Conservation (phyloP, 2,113 vertebrate genomes). For the Macaca nemestrina region DNA sequence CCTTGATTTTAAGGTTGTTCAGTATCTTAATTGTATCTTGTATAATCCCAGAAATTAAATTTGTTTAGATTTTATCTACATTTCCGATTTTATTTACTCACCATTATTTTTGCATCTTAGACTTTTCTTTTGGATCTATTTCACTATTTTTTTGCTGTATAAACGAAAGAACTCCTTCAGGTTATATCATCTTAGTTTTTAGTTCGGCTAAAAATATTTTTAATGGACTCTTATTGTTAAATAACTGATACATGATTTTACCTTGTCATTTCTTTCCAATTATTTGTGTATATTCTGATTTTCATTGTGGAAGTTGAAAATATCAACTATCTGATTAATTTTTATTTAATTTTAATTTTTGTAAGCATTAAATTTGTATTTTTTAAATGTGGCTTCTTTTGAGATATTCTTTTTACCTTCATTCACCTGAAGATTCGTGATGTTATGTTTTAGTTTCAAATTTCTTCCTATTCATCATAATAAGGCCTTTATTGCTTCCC, state of each 20-base stretch:
- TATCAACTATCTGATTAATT: not conserved
- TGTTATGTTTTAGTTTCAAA: not conserved
- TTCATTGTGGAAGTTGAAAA: not conserved
- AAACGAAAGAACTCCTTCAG: not conserved
- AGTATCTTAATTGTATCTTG: not conserved
- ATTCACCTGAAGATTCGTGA: not conserved
- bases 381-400: not conserved
- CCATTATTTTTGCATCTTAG: not conserved
- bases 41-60: not conserved
- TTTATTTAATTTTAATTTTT: not conserved
- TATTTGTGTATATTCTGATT: not conserved
- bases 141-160: not conserved
- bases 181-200: not conserved
- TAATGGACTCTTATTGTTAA: not conserved
- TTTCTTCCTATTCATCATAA: not conserved
- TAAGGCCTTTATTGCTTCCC: not conserved
- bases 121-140: not conserved
- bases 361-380: not conserved
- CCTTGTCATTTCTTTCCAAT: not conserved
- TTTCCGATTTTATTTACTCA: not conserved
- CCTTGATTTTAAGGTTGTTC: not conserved
- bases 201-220: slow-evolving; percentile 4
- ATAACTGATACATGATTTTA: not conserved
- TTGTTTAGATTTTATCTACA: not conserved
- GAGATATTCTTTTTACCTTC: not conserved